A percentile compares a stretch with the other conserved stretches of the same genome.
These are phyloP conservation scores for Drosophila equinoxialis DNA, from an alignment of 1,140 invertebrate species.

Conservation along the genomic window DNA sequence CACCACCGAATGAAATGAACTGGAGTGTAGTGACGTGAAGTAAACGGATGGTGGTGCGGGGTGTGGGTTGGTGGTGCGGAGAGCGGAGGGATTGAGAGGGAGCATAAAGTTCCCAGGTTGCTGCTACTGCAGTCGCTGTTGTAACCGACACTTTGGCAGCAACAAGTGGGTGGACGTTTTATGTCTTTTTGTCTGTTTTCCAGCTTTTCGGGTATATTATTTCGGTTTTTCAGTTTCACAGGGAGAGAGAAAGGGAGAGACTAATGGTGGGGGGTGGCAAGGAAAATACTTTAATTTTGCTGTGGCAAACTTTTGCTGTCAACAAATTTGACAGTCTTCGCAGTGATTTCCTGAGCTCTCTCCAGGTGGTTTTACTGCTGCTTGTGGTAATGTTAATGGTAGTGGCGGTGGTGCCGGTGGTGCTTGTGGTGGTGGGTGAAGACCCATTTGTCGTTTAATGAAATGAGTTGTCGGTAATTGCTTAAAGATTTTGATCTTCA, in stretches of 20 bases:
- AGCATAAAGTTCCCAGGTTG: slow-evolving; percentile 33
- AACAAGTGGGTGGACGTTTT: slow-evolving; percentile 79
- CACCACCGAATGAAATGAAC: slow-evolving; percentile 3
- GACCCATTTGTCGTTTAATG: slow-evolving; percentile 72
- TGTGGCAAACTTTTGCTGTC: slow-evolving; percentile 70
- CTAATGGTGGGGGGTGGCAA: not conserved
- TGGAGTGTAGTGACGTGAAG: not conserved
- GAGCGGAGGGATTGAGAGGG: not conserved
- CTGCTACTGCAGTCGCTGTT: slow-evolving; percentile 25
- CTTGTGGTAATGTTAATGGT: not conserved
- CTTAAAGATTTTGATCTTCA: slow-evolving; percentile 32
- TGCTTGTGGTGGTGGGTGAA: slow-evolving; percentile 42
- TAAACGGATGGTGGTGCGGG: not conserved
- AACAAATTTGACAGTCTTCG: slow-evolving; percentile 72
- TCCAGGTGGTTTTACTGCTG: not conserved
- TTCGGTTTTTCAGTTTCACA: slow-evolving; percentile 54
- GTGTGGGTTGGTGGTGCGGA: not conserved
- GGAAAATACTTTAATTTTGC: slow-evolving; percentile 45
- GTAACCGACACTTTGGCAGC: slow-evolving; percentile 78
- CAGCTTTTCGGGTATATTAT: slow-evolving; percentile 47
- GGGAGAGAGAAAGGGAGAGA: slow-evolving; percentile 10
- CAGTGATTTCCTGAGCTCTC: not conserved
- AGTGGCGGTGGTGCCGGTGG: not conserved
- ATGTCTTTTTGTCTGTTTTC: slow-evolving; percentile 77
- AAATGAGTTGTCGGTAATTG: slow-evolving; percentile 70